Base-by-base conservation (phyloP, 2,113 vertebrate species). In the Pterocles burchelli region DNA sequence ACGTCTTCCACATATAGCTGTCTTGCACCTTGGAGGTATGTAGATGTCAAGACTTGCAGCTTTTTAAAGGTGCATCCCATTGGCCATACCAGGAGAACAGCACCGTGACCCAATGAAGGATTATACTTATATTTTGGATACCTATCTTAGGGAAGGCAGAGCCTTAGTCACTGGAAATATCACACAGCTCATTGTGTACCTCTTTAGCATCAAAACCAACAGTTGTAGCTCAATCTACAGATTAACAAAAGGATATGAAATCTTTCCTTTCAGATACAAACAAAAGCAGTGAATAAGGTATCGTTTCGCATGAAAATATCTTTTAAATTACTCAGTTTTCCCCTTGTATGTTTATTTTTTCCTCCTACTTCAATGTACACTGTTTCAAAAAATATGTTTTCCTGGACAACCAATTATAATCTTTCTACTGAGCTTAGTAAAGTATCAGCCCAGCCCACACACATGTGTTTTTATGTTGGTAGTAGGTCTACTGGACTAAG, bases 261-360 rank as follows among this genome's bases (percentile, higher is more conserved):
- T 86, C 95, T 96, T 92, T 90, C 59, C 61, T 97, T 95, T 95
- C 90, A 94, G 79, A 91, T 75, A 84, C 72, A 96, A 97, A 96
- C 67, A 54, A 88, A 92, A 96, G 57, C 87, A 92, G 85, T 93
- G 80, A 96, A 81, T 93, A 91, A 96, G 62, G 88, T 54, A 87
- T 18, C 5, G 31, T 82, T 85, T 45, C 61, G 74, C 10, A 45
- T 26, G 6, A 78, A 88, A 78, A 49, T 58, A 31, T 58, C 7
- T 45, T 84, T 78, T 36, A 22, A 85, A 81, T 70, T 45, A 36
- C 9, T 74, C 29, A 5, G 10, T 7, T 75, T 79, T 84, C 2
- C 10, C 29, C 13, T 38, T 61, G 3, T 28, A 49, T 68, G 4
- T 22, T 88, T 41, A 7, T 66, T 81, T 85, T 85, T 58, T 7